phyloP scores from a whole-genome alignment of 2,113 vertebrate species.

The Pithys albifrons region DNA sequence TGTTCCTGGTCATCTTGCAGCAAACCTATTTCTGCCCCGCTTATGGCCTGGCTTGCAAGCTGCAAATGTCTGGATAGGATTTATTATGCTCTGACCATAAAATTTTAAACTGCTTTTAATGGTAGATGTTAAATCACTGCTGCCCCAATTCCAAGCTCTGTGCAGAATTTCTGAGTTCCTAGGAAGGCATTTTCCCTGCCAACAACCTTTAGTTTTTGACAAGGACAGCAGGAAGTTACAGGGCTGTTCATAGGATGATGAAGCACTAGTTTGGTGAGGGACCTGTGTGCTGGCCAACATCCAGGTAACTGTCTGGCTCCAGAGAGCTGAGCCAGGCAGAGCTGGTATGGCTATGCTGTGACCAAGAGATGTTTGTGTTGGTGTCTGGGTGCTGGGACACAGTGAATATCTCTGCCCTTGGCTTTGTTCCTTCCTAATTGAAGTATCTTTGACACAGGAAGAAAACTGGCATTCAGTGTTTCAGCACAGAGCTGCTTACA shows the following conservation, averaged over 20 bases:
- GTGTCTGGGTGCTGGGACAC: background rate
- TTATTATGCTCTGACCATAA: constrained; percentile 36
- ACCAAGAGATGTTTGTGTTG: background rate
- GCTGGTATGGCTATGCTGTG: background rate
- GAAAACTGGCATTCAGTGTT: constrained; percentile 29
- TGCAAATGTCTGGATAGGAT: constrained; percentile 7
- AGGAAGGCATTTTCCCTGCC: background rate
- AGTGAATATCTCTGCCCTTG: background rate
- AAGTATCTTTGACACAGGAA: constrained; percentile 3
- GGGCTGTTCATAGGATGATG: background rate
- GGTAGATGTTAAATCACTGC: constrained; percentile 44
- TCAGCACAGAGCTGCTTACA: background rate
- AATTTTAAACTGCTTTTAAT: constrained; percentile 54
- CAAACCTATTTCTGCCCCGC: constrained; percentile 17
- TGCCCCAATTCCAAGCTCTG: background rate
- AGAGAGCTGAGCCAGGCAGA: background rate
- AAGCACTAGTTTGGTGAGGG: background rate
- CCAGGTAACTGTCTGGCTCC: background rate
- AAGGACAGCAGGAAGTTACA: background rate
- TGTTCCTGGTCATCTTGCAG: background rate
- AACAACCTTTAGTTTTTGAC: background rate
- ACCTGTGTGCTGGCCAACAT: background rate
- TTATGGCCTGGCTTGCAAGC: background rate
- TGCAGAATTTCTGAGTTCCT: constrained; percentile 11
- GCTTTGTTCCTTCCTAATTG: background rate